These are phyloP conservation scores for Lasioglossum albipes DNA, from an alignment of 1,140 invertebrate species.

Conservation along the genomic window DNA sequence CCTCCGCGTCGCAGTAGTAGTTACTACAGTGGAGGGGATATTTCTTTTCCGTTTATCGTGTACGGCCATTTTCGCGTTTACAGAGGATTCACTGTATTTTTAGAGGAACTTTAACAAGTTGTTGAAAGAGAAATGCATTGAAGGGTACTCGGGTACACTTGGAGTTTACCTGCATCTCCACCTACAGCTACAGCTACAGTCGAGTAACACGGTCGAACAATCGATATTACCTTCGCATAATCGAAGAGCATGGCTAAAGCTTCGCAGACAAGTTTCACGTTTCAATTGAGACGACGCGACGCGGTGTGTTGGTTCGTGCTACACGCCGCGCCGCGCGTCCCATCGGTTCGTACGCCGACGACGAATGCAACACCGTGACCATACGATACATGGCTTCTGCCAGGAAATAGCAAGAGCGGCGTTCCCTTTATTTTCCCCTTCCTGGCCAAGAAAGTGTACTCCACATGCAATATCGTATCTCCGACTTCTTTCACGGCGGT, in stretches of 20 bases:
- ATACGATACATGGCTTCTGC: conserved; percentile 76
- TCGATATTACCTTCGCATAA: conserved; percentile 67
- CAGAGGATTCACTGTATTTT: no score
- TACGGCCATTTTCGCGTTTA: no score
- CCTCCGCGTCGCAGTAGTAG: no score
- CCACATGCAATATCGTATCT: background rate
- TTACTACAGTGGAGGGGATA: no score
- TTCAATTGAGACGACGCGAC: conserved; percentile 54
- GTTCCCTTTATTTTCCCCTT: background rate
- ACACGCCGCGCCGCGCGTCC: background rate
- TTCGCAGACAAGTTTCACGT: conserved; percentile 69
- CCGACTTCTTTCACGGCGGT: background rate
- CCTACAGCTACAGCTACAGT: conserved; percentile 4
- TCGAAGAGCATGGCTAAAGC: conserved; percentile 70
- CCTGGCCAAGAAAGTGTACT: background rate
- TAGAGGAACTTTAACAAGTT: no score
- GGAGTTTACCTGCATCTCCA: no score
- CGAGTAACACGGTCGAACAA: conserved; percentile 48
- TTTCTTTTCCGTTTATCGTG: no score
- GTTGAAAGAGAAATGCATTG: no score
- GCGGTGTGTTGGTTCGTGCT: conserved; percentile 20
- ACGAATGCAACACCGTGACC: conserved; percentile 59
- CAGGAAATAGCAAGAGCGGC: conserved; percentile 62
- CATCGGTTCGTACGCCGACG: conserved; percentile 19
- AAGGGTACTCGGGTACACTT: background rate